Conservation (phyloP, 1,140 invertebrate species). For the Drosophila ironensis region DNA sequence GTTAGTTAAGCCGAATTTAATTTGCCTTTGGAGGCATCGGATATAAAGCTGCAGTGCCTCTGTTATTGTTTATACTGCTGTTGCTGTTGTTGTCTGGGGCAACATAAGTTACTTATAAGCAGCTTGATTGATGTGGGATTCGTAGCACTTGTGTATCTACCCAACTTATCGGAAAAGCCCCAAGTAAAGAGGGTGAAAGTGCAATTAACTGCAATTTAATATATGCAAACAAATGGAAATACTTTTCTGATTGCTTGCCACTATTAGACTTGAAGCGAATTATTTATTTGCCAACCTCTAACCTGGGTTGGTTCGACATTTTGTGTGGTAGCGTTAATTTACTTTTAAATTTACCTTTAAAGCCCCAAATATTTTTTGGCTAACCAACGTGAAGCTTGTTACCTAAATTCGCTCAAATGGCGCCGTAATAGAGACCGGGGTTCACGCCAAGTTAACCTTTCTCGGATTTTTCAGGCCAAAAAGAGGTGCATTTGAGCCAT, state of each 20-base stretch:
- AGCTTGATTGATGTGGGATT: constrained; percentile 75
- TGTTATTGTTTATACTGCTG: constrained; percentile 25
- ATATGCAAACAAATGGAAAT: not conserved
- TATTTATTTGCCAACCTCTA: no score
- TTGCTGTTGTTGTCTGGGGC: constrained; percentile 24
- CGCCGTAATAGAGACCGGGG: constrained; percentile 18
- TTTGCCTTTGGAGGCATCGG: constrained; percentile 39
- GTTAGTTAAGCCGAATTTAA: constrained; percentile 65
- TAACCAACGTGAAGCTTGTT: constrained; percentile 1
- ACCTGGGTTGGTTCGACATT: not conserved
- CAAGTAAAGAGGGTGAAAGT: no score
- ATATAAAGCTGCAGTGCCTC: not conserved
- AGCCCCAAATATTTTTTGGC: not conserved
- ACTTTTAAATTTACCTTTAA: not conserved
- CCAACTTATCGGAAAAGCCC: no score
- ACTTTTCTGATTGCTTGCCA: not conserved
- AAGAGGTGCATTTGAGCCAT: constrained; percentile 45
- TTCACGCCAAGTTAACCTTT: constrained; percentile 35
- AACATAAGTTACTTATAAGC: no score
- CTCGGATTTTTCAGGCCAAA: constrained; percentile 25
- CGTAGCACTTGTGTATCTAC: constrained; percentile 71
- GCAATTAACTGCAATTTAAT: constrained; percentile 1
- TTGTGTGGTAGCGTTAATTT: not conserved
- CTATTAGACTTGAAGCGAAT: not conserved
- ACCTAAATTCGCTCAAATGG: constrained; percentile 6